Evolutionary conservation across 2,888 invertebrate genomes (phyloP).

Genomic region (Chesias legatella): DNA sequence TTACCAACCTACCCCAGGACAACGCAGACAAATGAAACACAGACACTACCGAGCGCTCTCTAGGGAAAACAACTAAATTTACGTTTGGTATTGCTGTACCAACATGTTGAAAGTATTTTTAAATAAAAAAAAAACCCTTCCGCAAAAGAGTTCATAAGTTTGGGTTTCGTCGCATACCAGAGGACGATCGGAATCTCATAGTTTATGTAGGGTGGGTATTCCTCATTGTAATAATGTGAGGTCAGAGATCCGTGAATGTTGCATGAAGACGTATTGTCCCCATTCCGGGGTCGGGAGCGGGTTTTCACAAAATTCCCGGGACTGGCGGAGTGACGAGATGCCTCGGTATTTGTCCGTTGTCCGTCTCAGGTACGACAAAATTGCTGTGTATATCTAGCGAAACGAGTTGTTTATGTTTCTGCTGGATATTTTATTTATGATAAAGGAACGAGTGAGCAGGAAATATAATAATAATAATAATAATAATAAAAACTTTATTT

Average conservation of each 20-base stretch:
- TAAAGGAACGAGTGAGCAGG: constrained; percentile 6
- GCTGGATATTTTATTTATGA: constrained; percentile 13
- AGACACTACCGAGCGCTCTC: constrained; percentile 44
- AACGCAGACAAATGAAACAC: constrained; percentile 47
- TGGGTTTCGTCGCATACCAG: constrained; percentile 27
- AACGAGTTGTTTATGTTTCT: constrained; percentile 20
- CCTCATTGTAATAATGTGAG: constrained; percentile 55
- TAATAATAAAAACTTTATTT: no score
- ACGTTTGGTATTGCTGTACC: constrained; percentile 35
- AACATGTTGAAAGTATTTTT: no score
- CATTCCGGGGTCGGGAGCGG: constrained; percentile 47
- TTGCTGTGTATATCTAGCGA: constrained; percentile 23
- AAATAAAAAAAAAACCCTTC: constrained; percentile 22
- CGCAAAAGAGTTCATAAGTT: constrained; percentile 27
- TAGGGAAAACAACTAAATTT: constrained; percentile 45
- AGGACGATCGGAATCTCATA: constrained; percentile 48
- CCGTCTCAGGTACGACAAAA: constrained; percentile 28
- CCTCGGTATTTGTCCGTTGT: constrained; percentile 22
- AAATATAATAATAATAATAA: no score
- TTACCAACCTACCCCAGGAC: constrained; percentile 35
- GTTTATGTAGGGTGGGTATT: constrained; percentile 51
- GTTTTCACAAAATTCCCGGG: constrained; percentile 67
- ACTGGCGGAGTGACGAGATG: constrained; percentile 25
- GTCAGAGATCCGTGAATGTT: constrained; percentile 58
- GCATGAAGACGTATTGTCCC: constrained; percentile 65